Base-by-base conservation (phyloP, 2,113 vertebrate genomes). In the Cygnus buccinator region DNA sequence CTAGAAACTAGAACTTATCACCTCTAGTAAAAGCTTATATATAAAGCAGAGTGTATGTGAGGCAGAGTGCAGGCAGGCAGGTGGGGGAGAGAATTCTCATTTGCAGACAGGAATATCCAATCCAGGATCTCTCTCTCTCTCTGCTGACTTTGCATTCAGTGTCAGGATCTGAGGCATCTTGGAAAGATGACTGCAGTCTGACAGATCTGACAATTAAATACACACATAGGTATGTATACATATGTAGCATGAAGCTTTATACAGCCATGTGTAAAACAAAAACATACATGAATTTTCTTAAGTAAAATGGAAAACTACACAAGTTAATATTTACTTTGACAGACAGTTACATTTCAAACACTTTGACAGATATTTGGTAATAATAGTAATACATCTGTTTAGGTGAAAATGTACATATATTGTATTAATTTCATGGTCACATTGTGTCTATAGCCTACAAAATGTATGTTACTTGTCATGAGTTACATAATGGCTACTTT, bases 41-140 rank as follows among this genome's bases (percentile, higher is more conserved):
- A 50, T 50, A 50, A 50, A 50, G 52, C 23, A 54, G 52, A 23
- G 52, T 54, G 52, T 28, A 25, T 37, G 2, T 26, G 26, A 31
- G 6, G 8, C 2, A 31, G 15, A 54, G 8, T 62, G 33, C 37
- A 73, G 18, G 18, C 18, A 55, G 25, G 10, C 1, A 2, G 2
- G 3, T 44, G 8, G 7, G 17, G 25, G 16, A 81, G 57, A 77
- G 26, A 59, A 81, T 76, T 67, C 6, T 59, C 22, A 15, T 74
- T 66, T 84, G 12, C 46, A 67, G 25, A 41, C 12, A 74, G 54
- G n/a, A 89, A n/a, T 37, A n/a, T 37, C 22, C 67, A 13, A 80
- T 83, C 43, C 17, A 35, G 43, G 22, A 50, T 39, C 11, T 21
- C 4, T 37, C 67, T 11, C 66, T 16, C 22, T 21, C 59, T 63